These are phyloP conservation scores for Netelia melanura DNA, from an alignment of 2,888 invertebrate genomes.

Conservation along the genomic window DNA sequence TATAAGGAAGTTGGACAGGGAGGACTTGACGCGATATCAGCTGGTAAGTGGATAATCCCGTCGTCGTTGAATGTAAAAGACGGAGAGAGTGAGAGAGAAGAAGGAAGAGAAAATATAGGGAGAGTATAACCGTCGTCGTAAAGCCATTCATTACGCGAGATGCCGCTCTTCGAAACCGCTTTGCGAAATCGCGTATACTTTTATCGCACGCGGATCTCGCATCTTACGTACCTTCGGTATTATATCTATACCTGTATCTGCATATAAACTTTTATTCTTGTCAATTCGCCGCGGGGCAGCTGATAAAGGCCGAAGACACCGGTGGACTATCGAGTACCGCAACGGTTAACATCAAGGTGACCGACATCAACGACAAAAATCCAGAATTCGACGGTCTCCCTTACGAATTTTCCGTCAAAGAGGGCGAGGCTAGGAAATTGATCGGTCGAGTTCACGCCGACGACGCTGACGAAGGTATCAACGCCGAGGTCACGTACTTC, in stretches of 20 bases:
- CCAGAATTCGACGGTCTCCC: constrained; percentile 94
- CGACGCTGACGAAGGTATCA: constrained; percentile 94
- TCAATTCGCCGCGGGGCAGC: constrained; percentile 84
- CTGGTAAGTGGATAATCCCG: constrained; percentile 86
- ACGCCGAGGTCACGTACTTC: constrained; percentile 92
- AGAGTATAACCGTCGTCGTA: constrained; percentile 39
- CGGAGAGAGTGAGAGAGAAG: constrained; percentile 11
- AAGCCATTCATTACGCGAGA: constrained; percentile 65
- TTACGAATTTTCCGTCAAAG: constrained; percentile 93
- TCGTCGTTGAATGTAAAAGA: constrained; percentile 30
- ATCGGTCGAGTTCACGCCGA: constrained; percentile 94
- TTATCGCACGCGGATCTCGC: constrained; percentile 55
- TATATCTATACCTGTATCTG: background rate
- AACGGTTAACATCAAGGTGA: constrained; percentile 94
- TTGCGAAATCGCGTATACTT: constrained; percentile 50
- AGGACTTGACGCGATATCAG: constrained; percentile 95
- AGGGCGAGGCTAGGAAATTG: constrained; percentile 87
- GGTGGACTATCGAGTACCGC: constrained; percentile 93
- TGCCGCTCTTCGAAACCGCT: constrained; percentile 54
- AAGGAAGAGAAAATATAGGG: constrained; percentile 10
- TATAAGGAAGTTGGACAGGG: constrained; percentile 93
- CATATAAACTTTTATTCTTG: background rate
- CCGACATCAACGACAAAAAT: constrained; percentile 96
- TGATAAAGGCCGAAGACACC: constrained; percentile 94
- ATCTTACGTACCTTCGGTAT: constrained; percentile 26